These are phyloP conservation scores for Dicrostonyx torquatus DNA, from an alignment of 2,797 vertebrate genomes.

Conservation along the genomic window DNA sequence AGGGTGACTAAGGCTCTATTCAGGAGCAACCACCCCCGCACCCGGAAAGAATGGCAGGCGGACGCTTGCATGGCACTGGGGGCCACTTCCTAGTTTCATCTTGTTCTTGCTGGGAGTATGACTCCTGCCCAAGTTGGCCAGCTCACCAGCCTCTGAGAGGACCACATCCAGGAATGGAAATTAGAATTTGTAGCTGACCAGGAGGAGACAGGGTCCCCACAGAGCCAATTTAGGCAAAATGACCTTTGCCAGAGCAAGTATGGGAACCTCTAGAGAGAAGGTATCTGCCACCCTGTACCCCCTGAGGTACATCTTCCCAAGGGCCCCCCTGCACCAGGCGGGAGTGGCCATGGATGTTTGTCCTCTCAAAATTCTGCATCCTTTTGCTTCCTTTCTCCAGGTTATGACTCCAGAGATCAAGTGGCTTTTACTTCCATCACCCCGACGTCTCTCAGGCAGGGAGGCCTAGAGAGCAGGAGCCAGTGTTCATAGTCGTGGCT, in stretches of 20 bases:
- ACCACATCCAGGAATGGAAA: not conserved
- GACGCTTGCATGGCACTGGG: constrained; percentile 62
- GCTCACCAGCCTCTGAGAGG: not conserved
- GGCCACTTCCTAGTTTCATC: constrained; percentile 82
- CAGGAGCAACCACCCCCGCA: constrained; percentile 22
- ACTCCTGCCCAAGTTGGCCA: not conserved
- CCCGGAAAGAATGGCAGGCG: constrained; percentile 83
- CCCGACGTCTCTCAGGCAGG: not conserved
- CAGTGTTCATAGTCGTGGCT: not conserved
- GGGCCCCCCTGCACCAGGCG: not conserved
- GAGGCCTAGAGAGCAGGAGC: not conserved
- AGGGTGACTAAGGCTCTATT: constrained; percentile 54
- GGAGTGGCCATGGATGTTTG: not conserved
- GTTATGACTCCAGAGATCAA: not conserved
- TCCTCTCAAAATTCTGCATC: not conserved
- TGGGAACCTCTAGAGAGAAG: not conserved
- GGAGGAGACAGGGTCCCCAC: not conserved
- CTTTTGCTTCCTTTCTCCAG: not conserved
- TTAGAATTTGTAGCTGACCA: not conserved
- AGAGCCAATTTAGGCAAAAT: not conserved
- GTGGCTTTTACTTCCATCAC: not conserved
- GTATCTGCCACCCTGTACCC: rapidly evolving
- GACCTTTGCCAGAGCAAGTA: not conserved
- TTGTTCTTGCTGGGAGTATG: not conserved
- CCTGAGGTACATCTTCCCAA: rapidly evolving